phyloP scores from a whole-genome alignment of 2,797 vertebrate species.

The Chloroceryle inda region DNA sequence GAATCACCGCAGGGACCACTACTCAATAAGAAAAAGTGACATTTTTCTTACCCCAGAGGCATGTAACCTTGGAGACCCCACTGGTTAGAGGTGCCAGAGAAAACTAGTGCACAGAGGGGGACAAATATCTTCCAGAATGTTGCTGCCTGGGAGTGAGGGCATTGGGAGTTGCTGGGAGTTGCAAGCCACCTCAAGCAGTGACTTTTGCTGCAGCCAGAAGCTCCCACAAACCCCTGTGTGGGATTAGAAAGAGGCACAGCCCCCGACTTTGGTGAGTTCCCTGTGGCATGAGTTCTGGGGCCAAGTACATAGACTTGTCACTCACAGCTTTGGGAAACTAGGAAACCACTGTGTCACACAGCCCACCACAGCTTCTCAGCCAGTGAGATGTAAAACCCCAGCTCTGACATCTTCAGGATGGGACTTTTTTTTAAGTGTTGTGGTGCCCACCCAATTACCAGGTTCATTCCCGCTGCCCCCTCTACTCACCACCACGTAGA shows the following conservation, averaged over 20 bases:
- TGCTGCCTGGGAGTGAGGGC: not conserved
- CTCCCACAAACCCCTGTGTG: not conserved
- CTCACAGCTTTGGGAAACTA: not conserved
- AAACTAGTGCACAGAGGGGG: not conserved
- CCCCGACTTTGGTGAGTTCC: not conserved
- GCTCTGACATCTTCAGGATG: not conserved
- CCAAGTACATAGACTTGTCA: accelerated
- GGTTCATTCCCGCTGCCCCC: not conserved
- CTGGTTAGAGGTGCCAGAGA: not conserved
- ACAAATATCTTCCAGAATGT: not conserved
- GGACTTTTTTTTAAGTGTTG: not conserved
- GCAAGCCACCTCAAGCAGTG: not conserved
- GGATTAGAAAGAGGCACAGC: not conserved
- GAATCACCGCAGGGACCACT: not conserved
- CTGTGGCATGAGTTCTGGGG: too few relatives aligned
- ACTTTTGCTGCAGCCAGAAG: not conserved
- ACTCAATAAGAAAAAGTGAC: not conserved
- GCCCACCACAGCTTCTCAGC: not conserved
- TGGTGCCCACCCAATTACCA: not conserved
- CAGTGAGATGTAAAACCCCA: not conserved
- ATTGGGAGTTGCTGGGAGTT: accelerated
- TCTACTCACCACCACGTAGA: conserved; percentile 95
- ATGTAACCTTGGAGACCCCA: accelerated
- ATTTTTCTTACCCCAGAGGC: not conserved
- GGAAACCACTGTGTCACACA: not conserved